Evolutionary conservation across 2,888 invertebrate genomes (phyloP), one percentile per base, ranked within the genome.

Genomic region (Amblyjoppa proteus): DNA sequence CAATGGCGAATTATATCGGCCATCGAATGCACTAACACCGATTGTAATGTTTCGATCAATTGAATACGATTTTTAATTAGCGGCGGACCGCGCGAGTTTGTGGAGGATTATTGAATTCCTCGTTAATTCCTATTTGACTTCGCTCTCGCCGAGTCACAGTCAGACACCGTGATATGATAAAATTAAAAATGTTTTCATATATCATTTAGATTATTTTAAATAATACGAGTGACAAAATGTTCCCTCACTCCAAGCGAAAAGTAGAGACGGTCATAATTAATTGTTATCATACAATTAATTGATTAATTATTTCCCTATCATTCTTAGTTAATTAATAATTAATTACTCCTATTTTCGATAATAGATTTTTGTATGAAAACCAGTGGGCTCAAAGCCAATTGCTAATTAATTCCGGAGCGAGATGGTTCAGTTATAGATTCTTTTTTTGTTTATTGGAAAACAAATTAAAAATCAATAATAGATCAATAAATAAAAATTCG

Each of bases 1-100:
- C 76, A 69, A 34, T 25, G 28, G 51, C 34, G 53, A 70, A 84
- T 80, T 84, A 58, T 76, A 68, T 58, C 81, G 64, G 49, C 66
- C 9, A 53, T 81, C 49, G 71, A 76, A n/a, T 11, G 76, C 76
- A 76, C 49, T 45, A 56, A 45, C 45, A 34, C 53, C 20, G 16
- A 61, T 84, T 84, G 66, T 77, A n/a, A 64, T 38, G 73, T 68
- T 73, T 34, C 64, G 49, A 71, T 80, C 79, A 79, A 79, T 79
- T 79, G 49, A 78, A 13, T 25, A 45, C 75, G 25, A 41, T 41
- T 70, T 76, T 75, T 71, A 80, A 76, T 75, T 53, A 71, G 70
- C 70, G 41, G 13, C 53, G n/a, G 9, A 45, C 45, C 61, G n/a
- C 58, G 45, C 56, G 61, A 16, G 41, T 64, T 61, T n/a, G 11